Evolutionary conservation across 2,113 vertebrate genomes (phyloP).

Genomic region (Rhodinocichla rosea): DNA sequence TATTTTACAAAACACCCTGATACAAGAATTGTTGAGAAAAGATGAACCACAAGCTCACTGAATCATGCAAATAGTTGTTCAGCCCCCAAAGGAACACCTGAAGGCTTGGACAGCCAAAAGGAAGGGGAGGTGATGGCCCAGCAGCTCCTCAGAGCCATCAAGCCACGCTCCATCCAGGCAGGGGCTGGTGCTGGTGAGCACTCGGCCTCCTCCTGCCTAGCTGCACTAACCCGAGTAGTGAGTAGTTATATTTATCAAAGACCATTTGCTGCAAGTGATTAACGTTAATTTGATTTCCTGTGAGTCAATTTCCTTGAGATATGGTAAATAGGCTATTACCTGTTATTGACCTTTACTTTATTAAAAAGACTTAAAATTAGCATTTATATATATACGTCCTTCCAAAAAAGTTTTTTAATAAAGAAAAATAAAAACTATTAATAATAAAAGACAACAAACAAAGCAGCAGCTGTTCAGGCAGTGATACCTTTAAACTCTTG

Average conservation of each 20-base stretch:
- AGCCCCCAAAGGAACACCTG: neutral
- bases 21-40: slow-evolving; percentile 17
- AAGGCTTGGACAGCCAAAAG: neutral
- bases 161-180: neutral
- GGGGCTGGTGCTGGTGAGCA: slow-evolving; percentile 10
- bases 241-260: slow-evolving; percentile 75
- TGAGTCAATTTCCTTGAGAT: slow-evolving; percentile 79
- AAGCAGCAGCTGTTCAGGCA: neutral
- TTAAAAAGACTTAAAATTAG: slow-evolving; percentile 72
- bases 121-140: neutral
- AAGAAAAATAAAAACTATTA: neutral
- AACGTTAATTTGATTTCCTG: slow-evolving; percentile 80
- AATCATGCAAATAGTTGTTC: slow-evolving; percentile 54
- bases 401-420: neutral
- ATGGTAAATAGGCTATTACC: slow-evolving; percentile 79
- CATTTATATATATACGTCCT: slow-evolving; percentile 58
- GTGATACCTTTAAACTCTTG: slow-evolving; percentile 87
- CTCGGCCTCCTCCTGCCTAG: slow-evolving; percentile 43
- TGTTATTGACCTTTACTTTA: slow-evolving; percentile 75
- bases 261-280: slow-evolving; percentile 75
- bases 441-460: neutral
- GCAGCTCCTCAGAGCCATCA: neutral
- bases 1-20: neutral
- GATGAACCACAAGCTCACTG: slow-evolving; percentile 51
- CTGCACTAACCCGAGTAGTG: slow-evolving; percentile 43